These are phyloP conservation scores for Neomicropteryx cornuta DNA, from an alignment of 1,140 invertebrate genomes.

Conservation along the genomic window DNA sequence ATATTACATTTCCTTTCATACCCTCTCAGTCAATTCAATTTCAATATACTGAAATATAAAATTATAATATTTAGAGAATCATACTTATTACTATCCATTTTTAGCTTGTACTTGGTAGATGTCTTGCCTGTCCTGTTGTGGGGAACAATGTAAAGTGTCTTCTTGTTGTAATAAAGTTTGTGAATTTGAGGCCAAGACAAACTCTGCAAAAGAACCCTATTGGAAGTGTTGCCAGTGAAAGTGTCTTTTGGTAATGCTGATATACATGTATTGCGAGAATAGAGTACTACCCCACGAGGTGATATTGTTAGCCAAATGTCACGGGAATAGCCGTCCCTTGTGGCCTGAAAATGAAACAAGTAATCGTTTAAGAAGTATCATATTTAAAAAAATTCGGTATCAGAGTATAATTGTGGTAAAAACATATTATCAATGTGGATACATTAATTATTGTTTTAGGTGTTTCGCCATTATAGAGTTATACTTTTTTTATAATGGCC, in stretches of 20 bases:
- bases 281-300: conserved; percentile 43
- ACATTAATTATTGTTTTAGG: too few species aligned
- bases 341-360: conserved; percentile 17
- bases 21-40: too few species aligned
- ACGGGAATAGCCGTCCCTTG: conserved; percentile 38
- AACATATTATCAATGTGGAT: too few species aligned
- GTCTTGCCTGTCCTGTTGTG: conserved; percentile 45
- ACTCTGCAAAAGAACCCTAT: conserved; percentile 35
- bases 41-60: conserved; percentile 6
- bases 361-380: too few species aligned
- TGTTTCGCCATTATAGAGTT: too few species aligned
- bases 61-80: conserved; percentile 13
- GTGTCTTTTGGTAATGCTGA: conserved; percentile 18
- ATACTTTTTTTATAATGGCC: too few species aligned
- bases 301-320: conserved; percentile 48
- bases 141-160: conserved; percentile 51
- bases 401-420: too few species aligned
- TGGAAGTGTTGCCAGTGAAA: conserved; percentile 20
- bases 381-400: too few species aligned
- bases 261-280: conserved; percentile 34
- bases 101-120: conserved; percentile 58
- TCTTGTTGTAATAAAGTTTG: conserved; percentile 63
- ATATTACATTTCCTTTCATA: too few species aligned
- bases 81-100: conserved; percentile 63
- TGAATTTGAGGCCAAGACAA: conserved; percentile 58